Conservation (phyloP, 2,888 invertebrate species). For the Metalampra italica region DNA sequence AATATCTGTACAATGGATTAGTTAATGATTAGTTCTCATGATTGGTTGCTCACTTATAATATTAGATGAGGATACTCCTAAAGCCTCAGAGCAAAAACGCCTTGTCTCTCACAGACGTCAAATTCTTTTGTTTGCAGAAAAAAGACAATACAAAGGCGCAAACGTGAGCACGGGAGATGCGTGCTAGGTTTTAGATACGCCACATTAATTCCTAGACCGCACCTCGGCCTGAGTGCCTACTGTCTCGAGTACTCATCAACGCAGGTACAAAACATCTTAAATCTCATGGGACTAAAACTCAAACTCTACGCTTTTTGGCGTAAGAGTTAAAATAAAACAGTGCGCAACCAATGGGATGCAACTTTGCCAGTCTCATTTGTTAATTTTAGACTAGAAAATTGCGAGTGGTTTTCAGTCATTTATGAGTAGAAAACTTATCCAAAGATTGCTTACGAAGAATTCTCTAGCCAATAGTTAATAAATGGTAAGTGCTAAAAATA, state of each 20-base stretch:
- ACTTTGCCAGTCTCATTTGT: constrained; percentile 36
- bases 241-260: constrained; percentile 50
- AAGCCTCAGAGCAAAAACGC: too few relatives aligned
- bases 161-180: constrained; percentile 51
- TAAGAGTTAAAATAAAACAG: neutral
- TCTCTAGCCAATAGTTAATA: constrained; percentile 4
- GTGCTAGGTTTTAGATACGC: constrained; percentile 62
- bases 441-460: constrained; percentile 29
- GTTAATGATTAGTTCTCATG: too few relatives aligned
- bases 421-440: constrained; percentile 30
- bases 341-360: constrained; percentile 15
- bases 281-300: neutral
- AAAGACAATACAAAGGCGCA: constrained; percentile 38
- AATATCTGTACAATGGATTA: too few relatives aligned
- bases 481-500: neutral
- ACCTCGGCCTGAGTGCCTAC: constrained; percentile 54
- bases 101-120: too few relatives aligned
- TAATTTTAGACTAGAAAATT: constrained; percentile 43
- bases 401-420: constrained; percentile 39
- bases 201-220: constrained; percentile 71
- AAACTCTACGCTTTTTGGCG: neutral
- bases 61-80: too few relatives aligned
- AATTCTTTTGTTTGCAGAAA: constrained; percentile 32
- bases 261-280: constrained; percentile 21
- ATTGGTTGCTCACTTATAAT: too few relatives aligned